Percentiles rank a stretch among this genome's conserved stretches.
These are phyloP conservation scores for Tuta absoluta DNA, from an alignment of 2,888 invertebrate genomes.

Conservation along the genomic window DNA sequence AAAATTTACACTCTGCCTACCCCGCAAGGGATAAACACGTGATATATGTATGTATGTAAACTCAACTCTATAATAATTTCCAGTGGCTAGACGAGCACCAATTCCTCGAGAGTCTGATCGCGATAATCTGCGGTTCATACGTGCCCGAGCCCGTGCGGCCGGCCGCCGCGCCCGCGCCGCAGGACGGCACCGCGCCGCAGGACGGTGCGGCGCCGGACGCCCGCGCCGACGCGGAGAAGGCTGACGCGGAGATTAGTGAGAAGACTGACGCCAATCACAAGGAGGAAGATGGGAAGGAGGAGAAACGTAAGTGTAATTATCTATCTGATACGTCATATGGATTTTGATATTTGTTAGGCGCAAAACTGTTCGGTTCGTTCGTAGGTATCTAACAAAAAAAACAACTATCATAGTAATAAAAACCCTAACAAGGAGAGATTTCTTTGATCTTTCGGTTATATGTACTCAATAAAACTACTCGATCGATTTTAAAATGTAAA, in stretches of 20 bases:
- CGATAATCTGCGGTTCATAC: conserved; percentile 78
- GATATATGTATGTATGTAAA: no score
- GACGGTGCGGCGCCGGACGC: not conserved
- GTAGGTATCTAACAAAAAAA: no score
- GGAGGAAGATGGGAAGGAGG: conserved; percentile 26
- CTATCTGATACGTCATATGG: no score
- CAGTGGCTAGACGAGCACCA: conserved; percentile 96
- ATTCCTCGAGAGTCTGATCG: conserved; percentile 90
- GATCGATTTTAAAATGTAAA: no score
- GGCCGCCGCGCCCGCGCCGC: conserved; percentile 26
- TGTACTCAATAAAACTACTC: no score
- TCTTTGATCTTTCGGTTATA: no score
- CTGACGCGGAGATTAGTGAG: conserved; percentile 50
- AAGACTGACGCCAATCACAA: conserved; percentile 46
- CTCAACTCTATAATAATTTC: not conserved
- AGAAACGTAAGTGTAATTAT: conserved; percentile 11
- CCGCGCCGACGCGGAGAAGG: conserved; percentile 42
- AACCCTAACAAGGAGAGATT: no score
- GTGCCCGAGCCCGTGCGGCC: conserved; percentile 49
- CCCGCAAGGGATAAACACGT: no score
- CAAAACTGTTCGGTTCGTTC: no score
- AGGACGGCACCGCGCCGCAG: conserved; percentile 18
- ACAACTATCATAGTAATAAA: no score
- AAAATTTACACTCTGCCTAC: no score
- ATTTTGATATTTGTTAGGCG: no score